phyloP scores from a whole-genome alignment of 2,888 invertebrate genomes.

The Oscheius sp. region DNA sequence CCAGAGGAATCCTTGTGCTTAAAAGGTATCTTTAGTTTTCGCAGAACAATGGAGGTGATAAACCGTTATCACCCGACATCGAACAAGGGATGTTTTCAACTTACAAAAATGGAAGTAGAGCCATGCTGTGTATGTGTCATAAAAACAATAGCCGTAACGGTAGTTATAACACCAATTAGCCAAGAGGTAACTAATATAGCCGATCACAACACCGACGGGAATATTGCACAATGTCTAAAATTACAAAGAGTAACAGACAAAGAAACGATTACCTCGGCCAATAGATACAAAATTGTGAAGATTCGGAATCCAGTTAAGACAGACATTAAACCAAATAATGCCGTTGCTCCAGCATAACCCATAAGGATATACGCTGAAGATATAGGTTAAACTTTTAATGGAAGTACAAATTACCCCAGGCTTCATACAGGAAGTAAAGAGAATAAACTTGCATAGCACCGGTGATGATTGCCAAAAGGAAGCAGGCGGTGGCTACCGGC shows the following conservation, averaged over 20 bases:
- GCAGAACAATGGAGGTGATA: neutral
- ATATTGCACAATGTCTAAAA: constrained; percentile 15
- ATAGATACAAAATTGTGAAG: constrained; percentile 20
- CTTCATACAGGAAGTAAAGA: constrained; percentile 18
- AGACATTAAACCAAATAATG: constrained; percentile 1
- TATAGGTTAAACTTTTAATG: neutral
- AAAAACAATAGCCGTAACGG: neutral
- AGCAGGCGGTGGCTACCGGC: constrained; percentile 11
- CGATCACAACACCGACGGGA: constrained; percentile 23
- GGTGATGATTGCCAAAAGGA: constrained; percentile 11
- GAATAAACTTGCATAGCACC: constrained; percentile 14
- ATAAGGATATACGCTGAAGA: constrained; percentile 24
- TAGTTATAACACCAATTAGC: neutral
- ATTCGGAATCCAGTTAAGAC: constrained; percentile 19
- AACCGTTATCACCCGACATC: neutral
- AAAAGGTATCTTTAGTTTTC: neutral
- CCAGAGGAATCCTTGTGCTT: constrained; percentile 6
- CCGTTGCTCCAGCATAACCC: constrained; percentile 13
- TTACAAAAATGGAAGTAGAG: neutral
- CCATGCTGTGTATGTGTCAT: neutral
- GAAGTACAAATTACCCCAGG: neutral
- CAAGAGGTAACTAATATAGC: constrained; percentile 13
- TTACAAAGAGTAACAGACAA: neutral
- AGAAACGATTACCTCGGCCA: neutral
- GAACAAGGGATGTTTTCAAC: neutral